phyloP scores from a whole-genome alignment of 2,113 vertebrate species.

The Porphyrio hochstetteri region DNA sequence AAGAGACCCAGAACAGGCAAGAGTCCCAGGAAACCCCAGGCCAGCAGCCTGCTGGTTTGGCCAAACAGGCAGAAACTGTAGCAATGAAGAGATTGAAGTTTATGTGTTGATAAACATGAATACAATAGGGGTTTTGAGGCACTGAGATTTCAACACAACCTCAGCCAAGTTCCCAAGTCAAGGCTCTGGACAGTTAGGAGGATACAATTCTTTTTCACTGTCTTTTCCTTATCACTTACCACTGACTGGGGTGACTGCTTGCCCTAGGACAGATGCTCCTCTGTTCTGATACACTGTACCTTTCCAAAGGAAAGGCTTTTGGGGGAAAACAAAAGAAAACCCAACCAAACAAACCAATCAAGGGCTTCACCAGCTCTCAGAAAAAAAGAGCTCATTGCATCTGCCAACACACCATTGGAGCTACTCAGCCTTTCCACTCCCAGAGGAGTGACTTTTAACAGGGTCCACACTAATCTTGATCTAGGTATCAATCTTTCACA shows the following conservation, averaged over 20 bases:
- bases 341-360: not conserved
- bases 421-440: not conserved
- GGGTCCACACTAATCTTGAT: not conserved
- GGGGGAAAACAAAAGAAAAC: fast-evolving
- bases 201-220: not conserved
- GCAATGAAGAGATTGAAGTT: not conserved
- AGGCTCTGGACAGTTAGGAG: not conserved
- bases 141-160: not conserved
- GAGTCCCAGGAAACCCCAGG: not conserved
- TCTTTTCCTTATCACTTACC: not conserved
- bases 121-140: not conserved
- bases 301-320: not conserved
- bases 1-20: not conserved
- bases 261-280: not conserved
- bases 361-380: not conserved
- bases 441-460: not conserved
- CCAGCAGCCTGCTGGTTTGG: not conserved
- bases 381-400: not conserved
- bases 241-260: not conserved
- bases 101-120: not conserved
- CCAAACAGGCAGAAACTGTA: not conserved
- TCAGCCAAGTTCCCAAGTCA: not conserved
- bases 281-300: not conserved
- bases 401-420: not conserved
- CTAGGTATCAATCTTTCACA: not conserved